Base-by-base conservation (phyloP, 2,113 vertebrate species). In the Glaucomys volans region DNA sequence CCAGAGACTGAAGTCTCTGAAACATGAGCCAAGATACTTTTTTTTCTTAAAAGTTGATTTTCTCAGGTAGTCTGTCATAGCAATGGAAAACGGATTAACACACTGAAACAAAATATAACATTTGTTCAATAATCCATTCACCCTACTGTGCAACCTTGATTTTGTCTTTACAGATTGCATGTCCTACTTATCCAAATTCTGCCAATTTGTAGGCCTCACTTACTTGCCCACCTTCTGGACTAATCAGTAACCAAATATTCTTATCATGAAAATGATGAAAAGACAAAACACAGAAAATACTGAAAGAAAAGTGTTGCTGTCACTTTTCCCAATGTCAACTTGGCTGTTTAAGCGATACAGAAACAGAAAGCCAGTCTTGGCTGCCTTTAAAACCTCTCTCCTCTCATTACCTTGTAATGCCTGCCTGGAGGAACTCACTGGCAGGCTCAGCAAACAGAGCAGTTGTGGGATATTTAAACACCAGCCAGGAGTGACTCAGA, bases 81-180 rank as follows among this genome's bases (percentile, higher is more conserved):
- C 35, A 37, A 13, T 4, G 54, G 28, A 50, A 50, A 52, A 57
- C 35, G 50, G 32, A 57, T 59, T 52, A 84, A 82, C 24, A 84
- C 8, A 28, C 28, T 57, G 12, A 8, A 88, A 30, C 54, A 66
- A 88, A 54, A 95, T n/a, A 0, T 20, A 90, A 90, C 47, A 92
- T 85, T 92, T 95, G 93, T 96, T 97, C 93, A 85, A 69, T 59
- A 91, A 76, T 7, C 13, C 16, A 50, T 95, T 92, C 90, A 24
- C 3, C 57, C 40, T 42, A 10, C 26, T 90, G 52, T 77, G 0
- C 35, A 54, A 42, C 26, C 0, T 83, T 67, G 95, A 75, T 96
- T 97, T 96, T 95, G 42, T 67, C 87, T 96, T 94, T 22, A 74
- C 67, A 91, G 0, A 0, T 7, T 77, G 66, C 20, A 37, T 79